Conservation (phyloP, 2,797 vertebrate genomes). For the Liasis olivaceus region DNA sequence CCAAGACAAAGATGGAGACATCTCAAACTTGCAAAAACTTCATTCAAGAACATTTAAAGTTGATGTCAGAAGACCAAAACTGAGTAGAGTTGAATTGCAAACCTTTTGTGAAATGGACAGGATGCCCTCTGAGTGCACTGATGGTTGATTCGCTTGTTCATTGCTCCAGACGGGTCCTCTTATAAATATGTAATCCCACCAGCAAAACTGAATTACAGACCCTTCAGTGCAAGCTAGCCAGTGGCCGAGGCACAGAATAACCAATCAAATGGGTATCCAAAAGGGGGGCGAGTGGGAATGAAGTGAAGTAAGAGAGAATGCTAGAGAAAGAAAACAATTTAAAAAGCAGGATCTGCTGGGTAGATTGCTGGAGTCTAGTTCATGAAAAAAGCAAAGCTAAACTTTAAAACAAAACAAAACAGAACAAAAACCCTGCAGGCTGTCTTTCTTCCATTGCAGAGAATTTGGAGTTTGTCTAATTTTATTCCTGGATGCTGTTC, state of each 20-base stretch:
- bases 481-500: conserved; percentile 17
- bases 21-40: too few species aligned
- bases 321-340: conserved; percentile 33
- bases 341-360: conserved; percentile 38
- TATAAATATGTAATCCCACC: conserved; percentile 44
- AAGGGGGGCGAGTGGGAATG: conserved; percentile 1
- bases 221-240: conserved; percentile 6
- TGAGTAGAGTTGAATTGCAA: not conserved
- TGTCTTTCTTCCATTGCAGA: too few species aligned
- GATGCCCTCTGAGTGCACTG: not conserved
- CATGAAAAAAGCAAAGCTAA: conserved; percentile 1
- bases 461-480: not conserved
- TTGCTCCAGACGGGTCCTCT: conserved; percentile 34
- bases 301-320: conserved; percentile 15
- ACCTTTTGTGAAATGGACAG: not conserved
- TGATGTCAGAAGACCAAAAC: not conserved
- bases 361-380: conserved; percentile 16
- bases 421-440: too few species aligned
- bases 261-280: conserved; percentile 26
- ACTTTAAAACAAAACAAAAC: too few species aligned
- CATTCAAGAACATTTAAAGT: not conserved
- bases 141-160: not conserved
- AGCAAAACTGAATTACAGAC: conserved; percentile 47
- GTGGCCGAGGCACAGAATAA: conserved; percentile 5
- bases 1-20: not conserved